Percentiles rank a stretch among this genome's conserved stretches.
Evolutionary conservation across 1,140 invertebrate species (phyloP).

Genomic region (Zaprionus capensis): DNA sequence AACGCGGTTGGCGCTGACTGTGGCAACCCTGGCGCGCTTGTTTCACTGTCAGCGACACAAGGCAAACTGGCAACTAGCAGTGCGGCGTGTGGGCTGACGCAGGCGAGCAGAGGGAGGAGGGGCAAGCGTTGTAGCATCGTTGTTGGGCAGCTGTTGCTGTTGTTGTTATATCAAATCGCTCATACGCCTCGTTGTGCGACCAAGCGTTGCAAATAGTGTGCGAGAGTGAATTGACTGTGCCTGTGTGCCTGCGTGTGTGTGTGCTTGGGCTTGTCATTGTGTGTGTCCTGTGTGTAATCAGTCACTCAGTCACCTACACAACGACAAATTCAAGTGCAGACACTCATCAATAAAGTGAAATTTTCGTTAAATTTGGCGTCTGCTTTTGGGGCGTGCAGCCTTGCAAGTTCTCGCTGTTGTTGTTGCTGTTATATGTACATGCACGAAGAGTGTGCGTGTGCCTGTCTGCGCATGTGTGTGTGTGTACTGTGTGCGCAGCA

Average conservation of each 20-base stretch:
- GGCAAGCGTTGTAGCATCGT: neutral
- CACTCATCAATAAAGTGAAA: slow-evolving; percentile 78
- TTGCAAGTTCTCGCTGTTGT: slow-evolving; percentile 27
- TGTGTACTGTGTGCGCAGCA: slow-evolving; percentile 29
- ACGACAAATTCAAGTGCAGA: slow-evolving; percentile 69
- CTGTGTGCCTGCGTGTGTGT: slow-evolving; percentile 10
- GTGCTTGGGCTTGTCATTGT: slow-evolving; percentile 4
- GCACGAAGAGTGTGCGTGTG: neutral
- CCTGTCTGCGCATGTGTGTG: neutral
- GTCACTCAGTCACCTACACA: slow-evolving; percentile 44
- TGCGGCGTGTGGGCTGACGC: slow-evolving; percentile 9
- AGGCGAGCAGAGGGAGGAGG: neutral
- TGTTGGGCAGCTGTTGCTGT: slow-evolving; percentile 35
- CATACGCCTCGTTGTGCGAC: slow-evolving; percentile 77
- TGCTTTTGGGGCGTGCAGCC: slow-evolving; percentile 53
- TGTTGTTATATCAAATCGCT: slow-evolving; percentile 72
- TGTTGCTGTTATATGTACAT: slow-evolving; percentile 33
- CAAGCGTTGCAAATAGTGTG: slow-evolving; percentile 69
- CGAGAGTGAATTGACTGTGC: slow-evolving; percentile 16
- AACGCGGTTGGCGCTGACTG: neutral
- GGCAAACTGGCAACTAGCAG: slow-evolving; percentile 32
- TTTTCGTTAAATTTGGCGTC: slow-evolving; percentile 49
- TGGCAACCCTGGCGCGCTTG: slow-evolving; percentile 34
- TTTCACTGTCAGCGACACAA: slow-evolving; percentile 52
- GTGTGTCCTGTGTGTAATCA: slow-evolving; percentile 24